These are phyloP conservation scores for Catocala sponsa DNA, from an alignment of 2,888 invertebrate genomes.

Conservation along the genomic window DNA sequence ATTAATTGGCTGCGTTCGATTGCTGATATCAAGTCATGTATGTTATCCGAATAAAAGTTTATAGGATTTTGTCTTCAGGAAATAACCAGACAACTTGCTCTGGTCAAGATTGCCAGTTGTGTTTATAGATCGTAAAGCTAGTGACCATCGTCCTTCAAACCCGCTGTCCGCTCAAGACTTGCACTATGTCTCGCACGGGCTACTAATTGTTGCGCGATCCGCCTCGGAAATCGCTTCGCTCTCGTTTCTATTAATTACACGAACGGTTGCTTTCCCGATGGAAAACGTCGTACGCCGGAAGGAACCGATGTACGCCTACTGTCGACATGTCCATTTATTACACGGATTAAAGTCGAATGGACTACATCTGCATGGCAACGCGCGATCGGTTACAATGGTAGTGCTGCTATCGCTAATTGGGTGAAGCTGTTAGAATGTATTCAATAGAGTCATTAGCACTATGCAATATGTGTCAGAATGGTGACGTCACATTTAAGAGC, in stretches of 20 bases:
- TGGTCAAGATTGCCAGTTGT: too few relatives aligned
- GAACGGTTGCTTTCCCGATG: conserved; percentile 79
- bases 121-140: background rate
- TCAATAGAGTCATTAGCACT: too few relatives aligned
- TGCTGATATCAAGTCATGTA: too few relatives aligned
- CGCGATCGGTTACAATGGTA: conserved; percentile 2
- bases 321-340: conserved; percentile 37
- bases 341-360: conserved; percentile 30
- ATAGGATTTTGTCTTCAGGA: too few relatives aligned
- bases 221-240: conserved; percentile 85
- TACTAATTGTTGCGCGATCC: conserved; percentile 80
- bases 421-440: background rate
- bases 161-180: conserved; percentile 28
- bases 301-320: conserved; percentile 49
- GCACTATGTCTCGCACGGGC: conserved; percentile 42
- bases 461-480: background rate
- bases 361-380: conserved; percentile 1
- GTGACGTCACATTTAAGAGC: too few relatives aligned
- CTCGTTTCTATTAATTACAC: conserved; percentile 85
- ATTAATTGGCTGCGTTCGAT: too few relatives aligned
- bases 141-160: background rate
- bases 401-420: background rate
- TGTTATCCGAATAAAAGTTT: too few relatives aligned
- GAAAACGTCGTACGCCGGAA: conserved; percentile 68
- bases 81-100: too few relatives aligned